Percentiles rank a stretch among this genome's conserved stretches.
Conservation (phyloP, 30 jellyfish, hydroid and myxozoan species). For the Pseudorhiza aurosa region DNA sequence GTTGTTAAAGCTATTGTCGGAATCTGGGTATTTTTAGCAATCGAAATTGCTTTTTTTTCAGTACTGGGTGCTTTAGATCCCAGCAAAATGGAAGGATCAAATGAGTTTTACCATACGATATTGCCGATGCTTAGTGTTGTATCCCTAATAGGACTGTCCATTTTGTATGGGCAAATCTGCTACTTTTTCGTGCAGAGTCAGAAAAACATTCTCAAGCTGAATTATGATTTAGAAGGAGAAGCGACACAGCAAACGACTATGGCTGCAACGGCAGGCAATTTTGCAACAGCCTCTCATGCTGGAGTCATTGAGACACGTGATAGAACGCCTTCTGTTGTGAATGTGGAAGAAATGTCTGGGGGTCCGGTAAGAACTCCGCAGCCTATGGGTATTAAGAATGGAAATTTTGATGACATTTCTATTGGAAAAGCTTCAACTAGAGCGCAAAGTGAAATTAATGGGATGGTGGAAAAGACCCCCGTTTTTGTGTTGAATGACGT, state of each 20-base stretch:
- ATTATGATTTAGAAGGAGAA: too few relatives aligned
- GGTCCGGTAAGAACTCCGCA: background rate
- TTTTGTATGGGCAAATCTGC: constrained; percentile 21
- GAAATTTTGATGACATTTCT: background rate
- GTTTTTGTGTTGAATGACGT: background rate
- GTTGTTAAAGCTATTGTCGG: background rate
- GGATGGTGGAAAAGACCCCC: background rate
- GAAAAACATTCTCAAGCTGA: background rate
- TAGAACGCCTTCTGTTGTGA: too few relatives aligned
- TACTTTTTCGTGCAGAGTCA: constrained; percentile 10
- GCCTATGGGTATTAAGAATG: background rate
- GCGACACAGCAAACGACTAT: too few relatives aligned
- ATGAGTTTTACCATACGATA: background rate
- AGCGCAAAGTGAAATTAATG: background rate
- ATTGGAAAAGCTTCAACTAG: background rate
- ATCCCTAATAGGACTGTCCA: background rate
- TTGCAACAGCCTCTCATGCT: too few relatives aligned
- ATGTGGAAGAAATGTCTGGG: too few relatives aligned
- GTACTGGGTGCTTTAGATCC: background rate
- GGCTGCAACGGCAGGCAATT: too few relatives aligned
- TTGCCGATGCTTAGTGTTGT: constrained; percentile 7
- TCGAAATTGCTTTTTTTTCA: constrained; percentile 7
- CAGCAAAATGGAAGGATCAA: background rate
- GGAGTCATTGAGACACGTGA: background rate
- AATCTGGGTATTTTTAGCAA: constrained; percentile 15